A percentile compares a stretch with the other conserved stretches of the same genome.
Evolutionary conservation across 1,140 invertebrate genomes (phyloP).

Genomic region (Diabrotica undecimpunctata): DNA sequence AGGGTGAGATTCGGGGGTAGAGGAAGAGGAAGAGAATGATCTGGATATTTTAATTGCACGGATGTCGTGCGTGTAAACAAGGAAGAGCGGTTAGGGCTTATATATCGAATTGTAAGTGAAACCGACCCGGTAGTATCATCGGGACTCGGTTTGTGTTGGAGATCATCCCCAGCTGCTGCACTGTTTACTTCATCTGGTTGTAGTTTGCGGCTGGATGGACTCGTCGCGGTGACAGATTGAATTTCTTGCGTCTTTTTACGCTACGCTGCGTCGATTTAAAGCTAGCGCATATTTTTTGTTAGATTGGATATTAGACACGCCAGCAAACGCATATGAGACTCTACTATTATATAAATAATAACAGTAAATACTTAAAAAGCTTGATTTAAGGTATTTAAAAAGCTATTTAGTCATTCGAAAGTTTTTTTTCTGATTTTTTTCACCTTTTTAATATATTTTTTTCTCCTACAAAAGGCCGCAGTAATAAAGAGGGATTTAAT

Average conservation of each 20-base stretch:
- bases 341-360: too few relatives aligned
- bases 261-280: too few relatives aligned
- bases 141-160: conserved; percentile 4
- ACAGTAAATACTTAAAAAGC: too few relatives aligned
- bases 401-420: too few relatives aligned
- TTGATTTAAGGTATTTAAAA: too few relatives aligned
- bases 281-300: too few relatives aligned
- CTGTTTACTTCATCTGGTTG: conserved; percentile 43
- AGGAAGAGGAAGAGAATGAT: conserved; percentile 4
- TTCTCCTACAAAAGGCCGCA: too few relatives aligned
- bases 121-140: conserved; percentile 17
- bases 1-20: neutral
- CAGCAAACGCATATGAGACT: too few relatives aligned
- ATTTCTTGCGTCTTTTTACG: neutral
- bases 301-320: too few relatives aligned
- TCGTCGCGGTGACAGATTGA: conserved; percentile 18
- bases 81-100: conserved; percentile 24
- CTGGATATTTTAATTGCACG: conserved; percentile 31
- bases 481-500: too few relatives aligned
- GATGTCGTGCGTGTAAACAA: conserved; percentile 35
- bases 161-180: conserved; percentile 37
- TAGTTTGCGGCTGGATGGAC: conserved; percentile 38
- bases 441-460: too few relatives aligned
- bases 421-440: too few relatives aligned
- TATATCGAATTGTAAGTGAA: conserved; percentile 39